Conservation (phyloP, 2,797 vertebrate genomes). For the Sarcoramphus papa region DNA sequence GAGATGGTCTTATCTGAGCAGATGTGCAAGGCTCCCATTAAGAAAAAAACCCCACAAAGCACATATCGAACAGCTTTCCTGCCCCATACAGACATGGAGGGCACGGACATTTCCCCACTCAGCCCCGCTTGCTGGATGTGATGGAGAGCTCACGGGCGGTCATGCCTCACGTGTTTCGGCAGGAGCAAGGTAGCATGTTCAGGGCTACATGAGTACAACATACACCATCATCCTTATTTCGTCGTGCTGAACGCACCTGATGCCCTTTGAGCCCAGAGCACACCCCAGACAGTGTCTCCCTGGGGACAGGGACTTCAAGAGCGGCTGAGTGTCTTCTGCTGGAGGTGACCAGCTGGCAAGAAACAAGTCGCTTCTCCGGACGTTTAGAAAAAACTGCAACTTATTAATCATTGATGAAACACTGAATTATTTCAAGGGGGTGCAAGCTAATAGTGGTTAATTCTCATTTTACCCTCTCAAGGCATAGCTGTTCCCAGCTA, state of each 20-base stretch:
- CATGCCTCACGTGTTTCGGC: neutral
- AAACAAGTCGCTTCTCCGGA: fast-evolving
- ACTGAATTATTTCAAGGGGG: neutral
- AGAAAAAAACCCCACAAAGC: neutral
- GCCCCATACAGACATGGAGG: neutral
- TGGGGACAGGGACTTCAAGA: neutral
- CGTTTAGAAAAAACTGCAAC: neutral
- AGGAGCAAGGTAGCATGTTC: neutral
- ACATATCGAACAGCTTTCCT: fast-evolving
- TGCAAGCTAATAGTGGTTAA: neutral
- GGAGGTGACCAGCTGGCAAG: neutral
- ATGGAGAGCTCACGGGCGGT: fast-evolving
- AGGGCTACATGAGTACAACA: neutral
- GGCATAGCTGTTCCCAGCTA: neutral
- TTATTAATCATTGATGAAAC: neutral
- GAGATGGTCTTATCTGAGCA: neutral
- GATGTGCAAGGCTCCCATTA: neutral
- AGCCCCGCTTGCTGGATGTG: neutral
- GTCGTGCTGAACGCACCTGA: too few species aligned
- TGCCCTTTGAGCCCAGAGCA: neutral
- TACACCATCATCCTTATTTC: neutral
- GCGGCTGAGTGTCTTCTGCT: neutral
- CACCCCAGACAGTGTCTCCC: neutral
- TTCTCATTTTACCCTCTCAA: neutral
- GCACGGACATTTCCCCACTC: fast-evolving